These are phyloP conservation scores for Clarias laeviceps DNA, from an alignment of 2,797 vertebrate genomes.

Conservation along the genomic window DNA sequence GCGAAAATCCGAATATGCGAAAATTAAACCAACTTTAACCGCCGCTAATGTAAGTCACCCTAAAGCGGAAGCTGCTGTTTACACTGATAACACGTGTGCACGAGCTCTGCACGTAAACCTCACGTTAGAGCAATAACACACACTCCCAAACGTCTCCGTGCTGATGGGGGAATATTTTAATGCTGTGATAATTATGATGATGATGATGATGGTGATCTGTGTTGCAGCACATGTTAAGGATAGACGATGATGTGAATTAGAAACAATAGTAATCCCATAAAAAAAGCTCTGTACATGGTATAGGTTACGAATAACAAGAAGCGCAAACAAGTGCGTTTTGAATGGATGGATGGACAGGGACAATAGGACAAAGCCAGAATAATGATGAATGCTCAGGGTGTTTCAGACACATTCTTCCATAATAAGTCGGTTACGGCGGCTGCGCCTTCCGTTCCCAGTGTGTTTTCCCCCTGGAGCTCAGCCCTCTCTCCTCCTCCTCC, in stretches of 20 bases:
- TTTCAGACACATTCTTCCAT: background rate
- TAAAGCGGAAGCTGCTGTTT: too few relatives aligned
- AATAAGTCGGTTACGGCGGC: background rate
- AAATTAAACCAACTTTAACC: too few relatives aligned
- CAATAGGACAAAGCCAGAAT: background rate
- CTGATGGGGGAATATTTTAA: background rate
- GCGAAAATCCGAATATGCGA: too few relatives aligned
- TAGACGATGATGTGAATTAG: background rate
- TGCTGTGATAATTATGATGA: background rate
- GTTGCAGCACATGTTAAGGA: background rate
- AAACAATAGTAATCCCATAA: background rate
- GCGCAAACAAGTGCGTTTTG: background rate
- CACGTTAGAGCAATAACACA: background rate
- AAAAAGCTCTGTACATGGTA: background rate
- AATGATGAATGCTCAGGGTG: background rate
- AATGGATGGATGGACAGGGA: background rate
- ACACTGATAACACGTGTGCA: too few relatives aligned
- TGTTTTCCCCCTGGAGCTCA: background rate
- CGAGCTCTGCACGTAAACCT: background rate
- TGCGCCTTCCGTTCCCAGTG: constrained; percentile 9
- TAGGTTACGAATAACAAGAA: background rate
- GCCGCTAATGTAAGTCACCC: too few relatives aligned
- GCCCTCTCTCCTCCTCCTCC: background rate
- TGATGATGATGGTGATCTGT: background rate
- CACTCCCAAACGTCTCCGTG: background rate